Evolutionary conservation across 2,888 invertebrate species (phyloP), one percentile per base, ranked within the genome.

Genomic region (Melieria omissa): DNA sequence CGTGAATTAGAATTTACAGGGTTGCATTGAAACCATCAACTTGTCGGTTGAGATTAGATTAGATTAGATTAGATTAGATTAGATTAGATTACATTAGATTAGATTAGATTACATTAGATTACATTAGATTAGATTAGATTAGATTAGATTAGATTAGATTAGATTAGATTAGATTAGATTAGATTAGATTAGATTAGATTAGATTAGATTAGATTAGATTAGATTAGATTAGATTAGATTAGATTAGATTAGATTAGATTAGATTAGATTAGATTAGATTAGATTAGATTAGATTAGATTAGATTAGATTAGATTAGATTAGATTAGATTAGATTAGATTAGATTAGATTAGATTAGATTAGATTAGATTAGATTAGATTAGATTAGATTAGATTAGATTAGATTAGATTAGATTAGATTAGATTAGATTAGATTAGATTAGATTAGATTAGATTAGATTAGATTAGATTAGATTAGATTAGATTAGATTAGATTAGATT

Each of bases 251-350:
- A 60, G 60, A 60, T 16, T 60, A 60, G 60, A 60, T 16, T 60
- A 60, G 60, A 60, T 16, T 60, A 60, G 60, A 60, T 16, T 60
- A 60, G 60, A 60, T 16, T 60, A 60, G 60, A 60, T 16, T 60
- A 60, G 60, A 60, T 16, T 60, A 60, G 60, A 60, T 16, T 60
- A 60, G 60, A 60, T 16, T 60, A 60, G 60, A 60, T 16, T 60
- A 60, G 60, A 60, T 16, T 29, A 60, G 60, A 60, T 16, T 60
- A 60, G 44, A 60, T 16, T 60, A 60, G 60, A 60, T 16, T 60
- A 60, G 60, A 60, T 16, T 60, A 60, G 60, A 60, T 16, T 60
- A 60, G 60, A 60, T 16, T 60, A 60, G 60, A 60, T 16, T 60
- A 60, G 60, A 14, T 16, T 60, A 60, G 60, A 60, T 16, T 60